Evolutionary conservation across 2,113 vertebrate genomes (phyloP), one percentile per base, ranked within the genome.

Genomic region (Colistium nudipinnis): DNA sequence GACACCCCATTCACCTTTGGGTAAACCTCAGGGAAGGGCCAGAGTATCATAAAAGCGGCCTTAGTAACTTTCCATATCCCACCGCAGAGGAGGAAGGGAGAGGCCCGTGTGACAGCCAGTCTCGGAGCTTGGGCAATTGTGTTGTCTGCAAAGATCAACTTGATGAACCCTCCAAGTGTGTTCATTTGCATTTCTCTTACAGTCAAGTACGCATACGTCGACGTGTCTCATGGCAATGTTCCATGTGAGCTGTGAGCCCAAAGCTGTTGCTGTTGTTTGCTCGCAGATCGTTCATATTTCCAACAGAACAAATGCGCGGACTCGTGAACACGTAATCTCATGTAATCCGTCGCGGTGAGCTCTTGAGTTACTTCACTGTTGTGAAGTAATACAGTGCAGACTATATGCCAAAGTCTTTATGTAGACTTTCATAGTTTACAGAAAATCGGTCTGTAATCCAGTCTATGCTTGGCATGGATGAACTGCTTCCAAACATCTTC

Each of bases 21-120:
- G 56, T 25, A 44, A 87, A 74, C 57, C 84, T 74, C 76, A 76
- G 78, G 76, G 82, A 63, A 76, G 55, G 80, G 31, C 66, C 3
- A 6, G 17, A 2, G 48, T 30, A 69, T 62, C 60, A 62, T 67
- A 56, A 70, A 82, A 59, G 1, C 57, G 45, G 52, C 54, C 44
- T 62, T 54, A 44, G 77, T 69, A 85, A 79, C 76, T 82, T 88
- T 80, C 80, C 74, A 77, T 79, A 73, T 68, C 76, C 31, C 45
- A 60, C 62, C 20, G 22, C 56, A 67, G 76, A 30, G 4, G 6
- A 67, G 35, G 19, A 75, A 78, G 76, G 70, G 83, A 62, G 73
- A 70, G 51, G 47, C 47, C 24, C 8, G 53, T 65, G 41, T 53
- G 62, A 71, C n/a, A 67, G 48, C 12, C 30, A 65, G n/a, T 13